Conservation (phyloP, 2,113 vertebrate species). For the Synchiropus splendidus region DNA sequence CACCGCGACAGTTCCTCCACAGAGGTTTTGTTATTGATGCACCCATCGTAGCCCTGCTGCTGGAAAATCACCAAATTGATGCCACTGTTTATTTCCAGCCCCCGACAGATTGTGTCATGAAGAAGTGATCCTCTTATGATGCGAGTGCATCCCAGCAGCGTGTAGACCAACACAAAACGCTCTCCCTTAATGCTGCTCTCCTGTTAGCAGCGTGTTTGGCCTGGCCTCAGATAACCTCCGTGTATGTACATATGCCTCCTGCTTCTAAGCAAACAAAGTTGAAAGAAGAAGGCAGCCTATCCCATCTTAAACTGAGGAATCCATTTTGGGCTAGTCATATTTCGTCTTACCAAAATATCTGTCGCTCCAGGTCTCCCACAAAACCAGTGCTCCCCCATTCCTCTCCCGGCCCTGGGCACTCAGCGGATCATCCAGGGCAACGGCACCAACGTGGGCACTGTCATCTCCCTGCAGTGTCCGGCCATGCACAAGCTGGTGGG, state of each 20-base stretch:
- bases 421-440: conserved; percentile 72
- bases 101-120: conserved; percentile 24
- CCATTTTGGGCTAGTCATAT: background rate
- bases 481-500: conserved; percentile 70
- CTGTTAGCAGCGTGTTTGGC: conserved; percentile 19
- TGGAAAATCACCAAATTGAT: conserved; percentile 19
- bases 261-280: too few relatives aligned
- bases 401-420: conserved; percentile 64
- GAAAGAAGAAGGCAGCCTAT: background rate
- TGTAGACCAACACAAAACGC: conserved; percentile 1
- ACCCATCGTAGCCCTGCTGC: conserved; percentile 2
- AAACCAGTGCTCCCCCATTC: conserved; percentile 68
- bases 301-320: background rate
- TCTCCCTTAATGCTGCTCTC: too few relatives aligned
- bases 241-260: too few relatives aligned
- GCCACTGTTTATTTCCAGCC: conserved; percentile 22
- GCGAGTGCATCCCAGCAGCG: conserved; percentile 5
- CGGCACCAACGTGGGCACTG: conserved; percentile 72
- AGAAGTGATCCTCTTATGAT: conserved; percentile 12
- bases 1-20: too few relatives aligned
- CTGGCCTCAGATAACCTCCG: conserved; percentile 26
- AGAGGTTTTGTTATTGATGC: too few relatives aligned
- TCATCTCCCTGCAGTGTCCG: conserved; percentile 75
- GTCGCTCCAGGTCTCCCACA: background rate
- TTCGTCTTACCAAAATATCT: background rate